These are phyloP conservation scores for Prionailurus viverrinus DNA, from an alignment of 2,113 vertebrate genomes.

Conservation along the genomic window DNA sequence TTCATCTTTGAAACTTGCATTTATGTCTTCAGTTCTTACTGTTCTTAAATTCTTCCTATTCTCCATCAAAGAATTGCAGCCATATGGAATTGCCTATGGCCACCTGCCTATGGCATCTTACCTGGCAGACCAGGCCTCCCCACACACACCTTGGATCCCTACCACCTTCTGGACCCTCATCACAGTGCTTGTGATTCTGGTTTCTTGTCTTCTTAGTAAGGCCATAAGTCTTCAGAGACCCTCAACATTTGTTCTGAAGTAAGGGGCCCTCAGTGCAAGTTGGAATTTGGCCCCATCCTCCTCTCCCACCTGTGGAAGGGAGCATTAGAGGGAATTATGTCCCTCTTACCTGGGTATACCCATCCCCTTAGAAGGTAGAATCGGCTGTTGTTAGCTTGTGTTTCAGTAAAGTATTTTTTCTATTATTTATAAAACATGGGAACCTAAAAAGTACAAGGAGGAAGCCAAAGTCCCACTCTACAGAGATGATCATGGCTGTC, in stretches of 20 bases:
- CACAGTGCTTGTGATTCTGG: neutral
- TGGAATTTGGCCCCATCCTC: neutral
- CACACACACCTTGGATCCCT: neutral
- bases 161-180: rapidly evolving
- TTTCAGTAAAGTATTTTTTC: neutral
- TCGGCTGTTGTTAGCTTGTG: neutral
- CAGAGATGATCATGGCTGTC: neutral
- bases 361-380: neutral
- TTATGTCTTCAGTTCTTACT: neutral
- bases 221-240: neutral
- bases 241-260: neutral
- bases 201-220: neutral
- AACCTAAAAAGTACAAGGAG: neutral
- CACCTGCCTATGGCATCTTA: neutral
- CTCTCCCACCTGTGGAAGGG: neutral
- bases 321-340: neutral
- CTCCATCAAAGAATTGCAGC: neutral
- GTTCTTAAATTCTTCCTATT: neutral
- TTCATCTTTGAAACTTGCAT: neutral
- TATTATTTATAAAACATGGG: neutral
- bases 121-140: neutral
- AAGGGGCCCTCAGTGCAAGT: neutral
- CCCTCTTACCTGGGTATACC: rapidly evolving
- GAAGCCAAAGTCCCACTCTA: neutral
- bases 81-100: neutral